Base-by-base conservation (phyloP, 2,113 vertebrate species). In the Heterochromis multidens region DNA sequence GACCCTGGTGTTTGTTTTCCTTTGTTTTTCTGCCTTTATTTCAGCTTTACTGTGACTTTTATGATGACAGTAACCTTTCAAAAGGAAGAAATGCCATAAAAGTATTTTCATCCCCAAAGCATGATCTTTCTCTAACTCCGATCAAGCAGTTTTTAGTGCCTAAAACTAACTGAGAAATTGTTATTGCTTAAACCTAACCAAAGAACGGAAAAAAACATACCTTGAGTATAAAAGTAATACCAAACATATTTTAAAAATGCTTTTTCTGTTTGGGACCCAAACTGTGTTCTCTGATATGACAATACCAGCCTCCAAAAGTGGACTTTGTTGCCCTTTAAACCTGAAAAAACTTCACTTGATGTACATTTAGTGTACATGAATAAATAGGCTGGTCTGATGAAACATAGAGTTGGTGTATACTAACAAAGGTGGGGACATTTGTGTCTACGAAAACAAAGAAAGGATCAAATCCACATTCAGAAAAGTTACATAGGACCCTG, bases 391-490 rank as follows among this genome's bases (percentile, higher is more conserved):
- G 7, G 46, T 49, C 46, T 49, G 14, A 2, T 3, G 37, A 63
- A 14, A 63, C 2, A 1, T 8, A 2, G 33, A n/a, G 63, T 1
- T 40, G n/a, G 5, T 46, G n/a, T 10, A 23, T 11, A 11, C 10
- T 23, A 23, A 57, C 54, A 23, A 11, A 57, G n/a, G 1, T 0
- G n/a, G 1, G 0, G 37, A 70, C 0, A 0, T 70, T 17, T 70
- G 43, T 70, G 37, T 46, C 37, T 27, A 11, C 4, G 3, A 40
- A 25, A 70, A 70, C 23, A 8, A 70, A 70, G 65, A 70, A 9
- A 17, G 0, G 6, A 46, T 46, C 0, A 27, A 70, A 46, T 19
- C 23, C 40, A 6, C 65, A 65, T 3, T 65, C 62, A 40, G 35
- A 5, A n/a, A 65, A 40, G 62, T 65, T 65, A 6, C 4, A 65